phyloP scores from a whole-genome alignment of 2,888 invertebrate species.

The Brachypalpus laphriformis region DNA sequence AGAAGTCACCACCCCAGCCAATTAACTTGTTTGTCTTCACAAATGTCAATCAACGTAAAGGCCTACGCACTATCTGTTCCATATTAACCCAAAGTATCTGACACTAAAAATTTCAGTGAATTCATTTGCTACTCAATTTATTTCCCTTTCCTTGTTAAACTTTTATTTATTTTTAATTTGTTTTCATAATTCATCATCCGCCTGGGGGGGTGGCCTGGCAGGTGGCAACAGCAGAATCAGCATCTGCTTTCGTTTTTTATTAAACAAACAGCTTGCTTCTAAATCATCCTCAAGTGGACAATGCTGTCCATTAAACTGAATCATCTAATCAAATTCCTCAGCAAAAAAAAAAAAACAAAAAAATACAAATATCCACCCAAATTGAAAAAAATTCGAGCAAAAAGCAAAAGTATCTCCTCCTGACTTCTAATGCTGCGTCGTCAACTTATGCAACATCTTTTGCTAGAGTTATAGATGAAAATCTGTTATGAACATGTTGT shows the following conservation, averaged over 20 bases:
- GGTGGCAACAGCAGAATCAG: slow-evolving; percentile 12
- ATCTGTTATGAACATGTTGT: not conserved
- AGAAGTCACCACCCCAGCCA: not conserved
- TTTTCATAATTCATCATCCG: slow-evolving; percentile 6
- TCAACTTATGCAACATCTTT: slow-evolving; percentile 25
- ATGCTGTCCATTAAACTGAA: slow-evolving; percentile 21
- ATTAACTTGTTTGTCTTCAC: slow-evolving; percentile 19
- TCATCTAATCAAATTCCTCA: not conserved
- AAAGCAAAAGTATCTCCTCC: slow-evolving; percentile 6
- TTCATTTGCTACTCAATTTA: not conserved
- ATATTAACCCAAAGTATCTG: not conserved
- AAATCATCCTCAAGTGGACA: slow-evolving; percentile 30
- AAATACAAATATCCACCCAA: not conserved
- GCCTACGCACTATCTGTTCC: slow-evolving; percentile 24
- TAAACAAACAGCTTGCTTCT: not conserved
- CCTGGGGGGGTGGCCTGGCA: not conserved
- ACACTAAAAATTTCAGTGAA: not conserved
- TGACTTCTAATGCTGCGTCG: not conserved
- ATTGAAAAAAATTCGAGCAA: not conserved
- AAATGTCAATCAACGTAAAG: slow-evolving; percentile 11
- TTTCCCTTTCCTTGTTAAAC: not conserved
- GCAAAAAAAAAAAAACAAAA: not conserved
- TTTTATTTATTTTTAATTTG: slow-evolving; percentile 18
- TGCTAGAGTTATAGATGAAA: not conserved
- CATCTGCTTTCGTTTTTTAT: not conserved